Percentiles rank a stretch among this genome's conserved stretches.
phyloP scores from a whole-genome alignment of 1,140 invertebrate genomes.

The Pristionchus pacificus region DNA sequence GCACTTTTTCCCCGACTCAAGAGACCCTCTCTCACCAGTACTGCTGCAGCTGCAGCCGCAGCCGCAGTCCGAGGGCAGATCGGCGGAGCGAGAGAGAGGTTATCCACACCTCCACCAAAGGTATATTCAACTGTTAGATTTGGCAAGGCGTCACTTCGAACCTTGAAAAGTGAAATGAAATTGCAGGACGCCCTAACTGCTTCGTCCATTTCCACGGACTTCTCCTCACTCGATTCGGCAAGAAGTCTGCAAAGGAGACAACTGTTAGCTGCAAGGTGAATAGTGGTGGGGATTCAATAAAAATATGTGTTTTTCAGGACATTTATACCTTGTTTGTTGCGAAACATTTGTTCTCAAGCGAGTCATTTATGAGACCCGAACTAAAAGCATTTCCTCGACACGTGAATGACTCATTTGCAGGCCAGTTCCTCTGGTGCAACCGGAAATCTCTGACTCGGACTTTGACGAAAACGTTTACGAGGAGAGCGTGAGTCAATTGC shows the following conservation, averaged over 20 bases:
- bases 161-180: not conserved
- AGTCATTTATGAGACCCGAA: too few relatives aligned
- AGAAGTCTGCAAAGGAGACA: too few relatives aligned
- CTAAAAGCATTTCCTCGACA: too few relatives aligned
- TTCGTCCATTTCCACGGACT: constrained; percentile 33
- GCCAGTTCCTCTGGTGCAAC: constrained; percentile 32
- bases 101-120: constrained; percentile 26
- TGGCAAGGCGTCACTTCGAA: not conserved
- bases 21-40: constrained; percentile 5
- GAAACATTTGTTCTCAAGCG: too few relatives aligned
- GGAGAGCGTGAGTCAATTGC: constrained; percentile 10
- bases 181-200: constrained; percentile 24
- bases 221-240: constrained; percentile 18
- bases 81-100: constrained; percentile 22
- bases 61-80: too few relatives aligned
- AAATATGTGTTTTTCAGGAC: too few relatives aligned
- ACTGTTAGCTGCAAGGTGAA: too few relatives aligned
- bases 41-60: not conserved
- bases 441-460: constrained; percentile 32
- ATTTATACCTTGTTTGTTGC: too few relatives aligned
- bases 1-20: constrained; percentile 20
- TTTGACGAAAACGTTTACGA: constrained; percentile 31
- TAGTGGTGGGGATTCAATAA: too few relatives aligned
- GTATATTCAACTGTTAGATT: constrained; percentile 15
- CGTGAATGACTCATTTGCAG: not conserved